These are phyloP conservation scores for Petromus typicus DNA, from an alignment of 2,113 vertebrate genomes.

Conservation along the genomic window DNA sequence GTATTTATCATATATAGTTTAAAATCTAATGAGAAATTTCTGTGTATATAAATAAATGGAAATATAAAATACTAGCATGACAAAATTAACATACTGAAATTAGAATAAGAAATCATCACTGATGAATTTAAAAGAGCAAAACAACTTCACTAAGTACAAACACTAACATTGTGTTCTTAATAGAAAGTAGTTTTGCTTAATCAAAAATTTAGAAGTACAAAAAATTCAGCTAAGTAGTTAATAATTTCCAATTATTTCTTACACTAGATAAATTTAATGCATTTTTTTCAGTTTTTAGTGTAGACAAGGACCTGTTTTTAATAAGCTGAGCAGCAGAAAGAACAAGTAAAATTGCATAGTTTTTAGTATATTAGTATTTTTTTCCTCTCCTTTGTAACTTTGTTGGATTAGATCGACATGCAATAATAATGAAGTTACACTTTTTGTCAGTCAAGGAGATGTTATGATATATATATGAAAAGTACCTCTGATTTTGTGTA, in stretches of 20 bases:
- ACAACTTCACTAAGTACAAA: slow-evolving; percentile 20
- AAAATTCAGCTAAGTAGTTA: background rate
- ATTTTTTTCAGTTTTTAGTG: background rate
- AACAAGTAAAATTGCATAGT: background rate
- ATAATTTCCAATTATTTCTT: slow-evolving; percentile 28
- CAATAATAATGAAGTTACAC: background rate
- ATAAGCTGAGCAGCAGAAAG: background rate
- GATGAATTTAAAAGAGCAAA: background rate
- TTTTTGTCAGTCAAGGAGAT: background rate
- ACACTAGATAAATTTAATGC: background rate
- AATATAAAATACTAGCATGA: background rate
- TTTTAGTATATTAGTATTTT: background rate
- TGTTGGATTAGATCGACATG: background rate
- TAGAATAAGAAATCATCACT: background rate
- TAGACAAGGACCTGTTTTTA: slow-evolving; percentile 4
- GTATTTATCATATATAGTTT: background rate
- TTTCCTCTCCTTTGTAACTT: background rate
- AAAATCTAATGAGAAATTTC: background rate
- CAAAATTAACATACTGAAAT: background rate
- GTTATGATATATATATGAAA: background rate
- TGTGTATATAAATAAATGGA: background rate
- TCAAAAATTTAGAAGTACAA: background rate
- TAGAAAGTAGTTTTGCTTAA: background rate
- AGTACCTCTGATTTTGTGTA: background rate
- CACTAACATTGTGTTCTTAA: background rate